phyloP scores from a whole-genome alignment of 2,113 vertebrate species.

The Carollia perspicillata region DNA sequence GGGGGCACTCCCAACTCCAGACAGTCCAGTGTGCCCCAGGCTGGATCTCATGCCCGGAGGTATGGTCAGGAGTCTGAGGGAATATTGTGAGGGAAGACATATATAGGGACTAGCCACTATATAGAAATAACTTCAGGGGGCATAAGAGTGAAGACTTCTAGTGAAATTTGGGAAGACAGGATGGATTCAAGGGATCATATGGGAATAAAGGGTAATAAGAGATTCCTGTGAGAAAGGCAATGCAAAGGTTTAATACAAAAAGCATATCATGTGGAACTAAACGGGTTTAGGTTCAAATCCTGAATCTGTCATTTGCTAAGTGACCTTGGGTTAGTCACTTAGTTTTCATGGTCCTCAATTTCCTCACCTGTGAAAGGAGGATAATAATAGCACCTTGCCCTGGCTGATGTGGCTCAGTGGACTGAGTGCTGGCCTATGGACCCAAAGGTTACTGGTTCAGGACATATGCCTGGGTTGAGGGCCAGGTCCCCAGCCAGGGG shows the following conservation, averaged over 20 bases:
- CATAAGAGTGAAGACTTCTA: not conserved
- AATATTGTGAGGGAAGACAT: not conserved
- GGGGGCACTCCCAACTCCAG: not conserved
- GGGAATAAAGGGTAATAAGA: not conserved
- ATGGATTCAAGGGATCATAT: not conserved
- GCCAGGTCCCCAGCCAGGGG: too few species aligned
- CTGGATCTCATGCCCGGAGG: slow-evolving; percentile 53
- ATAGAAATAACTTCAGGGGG: not conserved
- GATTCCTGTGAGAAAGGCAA: not conserved
- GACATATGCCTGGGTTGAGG: too few species aligned
- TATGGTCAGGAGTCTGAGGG: not conserved
- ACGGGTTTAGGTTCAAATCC: slow-evolving; percentile 12
- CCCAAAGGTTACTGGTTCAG: too few species aligned
- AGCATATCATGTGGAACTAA: not conserved
- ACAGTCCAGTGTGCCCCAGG: slow-evolving; percentile 25
- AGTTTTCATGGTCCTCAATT: not conserved
- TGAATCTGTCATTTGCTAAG: slow-evolving; percentile 17
- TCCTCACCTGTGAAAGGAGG: not conserved
- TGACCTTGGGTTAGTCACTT: slow-evolving; percentile 11
- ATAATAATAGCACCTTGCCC: not conserved
- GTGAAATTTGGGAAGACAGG: not conserved
- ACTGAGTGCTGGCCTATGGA: too few species aligned
- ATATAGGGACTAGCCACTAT: not conserved
- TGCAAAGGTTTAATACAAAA: slow-evolving; percentile 6
- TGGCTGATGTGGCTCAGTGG: too few species aligned